phyloP scores from a whole-genome alignment of 23 tunicate genomes.

The Botrylloides violaceus region DNA sequence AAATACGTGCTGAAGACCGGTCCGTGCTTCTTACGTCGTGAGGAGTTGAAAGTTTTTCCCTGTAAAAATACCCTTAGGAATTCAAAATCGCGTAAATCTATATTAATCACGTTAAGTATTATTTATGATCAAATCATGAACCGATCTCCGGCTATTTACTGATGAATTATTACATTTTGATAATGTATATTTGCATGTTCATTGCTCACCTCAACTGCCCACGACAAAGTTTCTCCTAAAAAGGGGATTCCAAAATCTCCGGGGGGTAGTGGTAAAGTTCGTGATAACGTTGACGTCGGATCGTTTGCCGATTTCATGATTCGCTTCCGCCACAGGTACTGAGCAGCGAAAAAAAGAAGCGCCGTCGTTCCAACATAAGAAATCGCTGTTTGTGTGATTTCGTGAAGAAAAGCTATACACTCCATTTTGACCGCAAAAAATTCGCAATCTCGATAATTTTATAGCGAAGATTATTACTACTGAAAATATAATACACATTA shows the following conservation, averaged over 20 bases:
- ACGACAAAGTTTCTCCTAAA: slow-evolving; percentile 68
- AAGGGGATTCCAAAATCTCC: slow-evolving; percentile 76
- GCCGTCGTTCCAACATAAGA: slow-evolving; percentile 1
- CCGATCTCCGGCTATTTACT: too few relatives aligned
- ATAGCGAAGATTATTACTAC: too few relatives aligned
- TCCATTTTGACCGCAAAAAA: neutral
- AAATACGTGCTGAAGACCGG: slow-evolving; percentile 65
- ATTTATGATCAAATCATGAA: too few relatives aligned
- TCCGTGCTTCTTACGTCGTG: slow-evolving; percentile 57
- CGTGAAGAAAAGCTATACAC: neutral
- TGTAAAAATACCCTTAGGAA: too few relatives aligned
- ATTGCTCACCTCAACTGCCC: slow-evolving; percentile 70
- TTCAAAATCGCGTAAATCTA: too few relatives aligned
- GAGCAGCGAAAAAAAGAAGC: neutral
- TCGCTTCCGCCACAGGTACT: slow-evolving; percentile 21
- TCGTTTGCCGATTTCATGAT: slow-evolving; percentile 25
- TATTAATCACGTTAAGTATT: too few relatives aligned
- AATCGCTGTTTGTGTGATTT: neutral
- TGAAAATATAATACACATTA: too few relatives aligned
- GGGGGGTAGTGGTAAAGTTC: slow-evolving; percentile 68
- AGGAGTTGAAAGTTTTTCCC: slow-evolving; percentile 60
- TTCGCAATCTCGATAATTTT: too few relatives aligned
- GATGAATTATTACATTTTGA: too few relatives aligned
- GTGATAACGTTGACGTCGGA: slow-evolving; percentile 27
- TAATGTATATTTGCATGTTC: too few relatives aligned